A percentile compares a stretch with the other conserved stretches of the same genome.
Evolutionary conservation across 1,140 invertebrate species (phyloP).

Genomic region (Protaetia brevitarsis): DNA sequence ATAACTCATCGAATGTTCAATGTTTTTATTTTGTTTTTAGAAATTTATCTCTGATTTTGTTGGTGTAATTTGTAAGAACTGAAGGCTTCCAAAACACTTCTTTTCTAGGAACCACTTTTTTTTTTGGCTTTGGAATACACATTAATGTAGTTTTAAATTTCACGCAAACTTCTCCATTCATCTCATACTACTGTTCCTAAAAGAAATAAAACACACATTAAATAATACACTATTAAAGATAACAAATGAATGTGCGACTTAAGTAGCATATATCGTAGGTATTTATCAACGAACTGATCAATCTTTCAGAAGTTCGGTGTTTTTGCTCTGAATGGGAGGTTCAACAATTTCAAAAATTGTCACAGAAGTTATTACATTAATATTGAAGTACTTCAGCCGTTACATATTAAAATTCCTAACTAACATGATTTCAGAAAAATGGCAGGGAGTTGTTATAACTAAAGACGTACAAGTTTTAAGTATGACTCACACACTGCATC

Average conservation of each 20-base stretch:
- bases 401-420: slow-evolving; percentile 22
- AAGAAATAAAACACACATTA: slow-evolving; percentile 19
- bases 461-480: too few species aligned
- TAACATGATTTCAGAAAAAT: too few species aligned
- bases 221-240: too few species aligned
- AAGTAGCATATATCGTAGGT: neutral
- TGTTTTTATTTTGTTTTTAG: too few species aligned
- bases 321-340: slow-evolving; percentile 19
- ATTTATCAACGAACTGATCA: slow-evolving; percentile 26
- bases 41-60: too few species aligned
- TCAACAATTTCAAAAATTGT: slow-evolving; percentile 28
- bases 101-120: slow-evolving; percentile 6
- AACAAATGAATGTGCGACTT: too few species aligned
- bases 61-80: neutral
- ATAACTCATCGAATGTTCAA: too few species aligned
- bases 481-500: too few species aligned
- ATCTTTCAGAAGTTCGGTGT: slow-evolving; percentile 17
- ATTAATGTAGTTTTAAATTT: slow-evolving; percentile 9
- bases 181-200: neutral
- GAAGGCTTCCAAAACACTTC: neutral
- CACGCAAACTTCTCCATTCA: slow-evolving; percentile 25
- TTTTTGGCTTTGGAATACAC: slow-evolving; percentile 16
- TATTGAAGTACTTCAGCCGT: slow-evolving; percentile 35
- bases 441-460: too few species aligned
- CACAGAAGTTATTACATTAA: slow-evolving; percentile 19